Evolutionary conservation across 1,140 invertebrate species (phyloP).

Genomic region (Spodoptera litura): DNA sequence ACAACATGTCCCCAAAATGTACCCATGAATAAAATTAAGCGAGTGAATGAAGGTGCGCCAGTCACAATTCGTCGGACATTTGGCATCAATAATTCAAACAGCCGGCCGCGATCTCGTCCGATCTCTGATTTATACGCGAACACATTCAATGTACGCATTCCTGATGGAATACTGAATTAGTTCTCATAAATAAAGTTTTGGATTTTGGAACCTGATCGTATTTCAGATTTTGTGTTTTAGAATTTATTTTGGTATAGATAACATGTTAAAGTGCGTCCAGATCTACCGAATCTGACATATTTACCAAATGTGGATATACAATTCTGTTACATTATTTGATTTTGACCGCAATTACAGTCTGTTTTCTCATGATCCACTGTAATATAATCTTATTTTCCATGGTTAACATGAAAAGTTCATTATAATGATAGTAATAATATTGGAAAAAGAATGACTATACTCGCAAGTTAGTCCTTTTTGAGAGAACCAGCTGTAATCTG

Average conservation of each 20-base stretch:
- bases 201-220: constrained; percentile 28
- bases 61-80: constrained; percentile 54
- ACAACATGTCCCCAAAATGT: constrained; percentile 2
- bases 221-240: constrained; percentile 19
- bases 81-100: constrained; percentile 63
- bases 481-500: no score
- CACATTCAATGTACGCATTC: constrained; percentile 34
- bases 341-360: no score
- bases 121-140: constrained; percentile 41
- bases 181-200: constrained; percentile 40
- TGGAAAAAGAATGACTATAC: no score
- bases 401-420: no score
- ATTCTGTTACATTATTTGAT: no score
- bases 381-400: no score
- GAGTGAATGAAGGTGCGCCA: constrained; percentile 25
- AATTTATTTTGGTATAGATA: not conserved
- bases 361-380: no score
- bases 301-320: not conserved
- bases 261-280: not conserved
- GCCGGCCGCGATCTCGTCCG: constrained; percentile 52
- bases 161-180: constrained; percentile 44
- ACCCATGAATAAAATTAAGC: constrained; percentile 29
- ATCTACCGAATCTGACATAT: not conserved
- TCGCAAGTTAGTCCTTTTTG: no score
- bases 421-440: no score